Evolutionary conservation across 2,797 vertebrate genomes (phyloP), one percentile per base, ranked within the genome.

Genomic region (Falco novaeseelandiae): DNA sequence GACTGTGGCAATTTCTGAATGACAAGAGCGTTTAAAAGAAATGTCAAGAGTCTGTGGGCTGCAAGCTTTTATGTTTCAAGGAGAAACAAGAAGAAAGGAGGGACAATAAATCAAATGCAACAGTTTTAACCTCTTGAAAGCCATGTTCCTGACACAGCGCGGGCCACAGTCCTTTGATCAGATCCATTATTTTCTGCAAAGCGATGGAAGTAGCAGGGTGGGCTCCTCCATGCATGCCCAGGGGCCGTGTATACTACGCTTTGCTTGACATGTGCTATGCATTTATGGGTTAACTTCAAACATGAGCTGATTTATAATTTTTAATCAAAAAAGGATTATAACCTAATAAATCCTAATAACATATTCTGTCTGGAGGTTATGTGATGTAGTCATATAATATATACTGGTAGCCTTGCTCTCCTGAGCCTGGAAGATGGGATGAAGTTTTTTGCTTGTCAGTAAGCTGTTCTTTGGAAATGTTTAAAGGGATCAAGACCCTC

Each of bases 321-420:
- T 97, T 97, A 96, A 97, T 97, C 93, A 97, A 97, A 97, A 96
- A 93, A 76, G 95, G 96, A 97, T 97, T 97, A 97, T 93, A 94
- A 93, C 76, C 87, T 92, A 96, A 97, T 97, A 96, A 95, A 94
- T 95, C 76, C 79, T 92, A 95, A 96, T 94, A 95, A 86, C 69
- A 10, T 83, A 49, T 89, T 93, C 92, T 96, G 67, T 96, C 94
- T 87, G 78, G 90, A 87, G 90, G 92, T 92, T 93, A 52, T 89
- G 83, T 81, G 87, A 54, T 86, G 79, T 51, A 92, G 63, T 57
- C 30, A 4, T 52, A 26, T 62, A 80, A 89, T 48, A 58, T 48
- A 58, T 8, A 54, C 71, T 65, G 78, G 86, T 87, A 89, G 81
- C 34, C 49, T 87, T 61, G 34, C 89, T 92, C 58, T 91, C 55